phyloP scores from a whole-genome alignment of 2,888 invertebrate species.

The Tetragonula carbonaria region DNA sequence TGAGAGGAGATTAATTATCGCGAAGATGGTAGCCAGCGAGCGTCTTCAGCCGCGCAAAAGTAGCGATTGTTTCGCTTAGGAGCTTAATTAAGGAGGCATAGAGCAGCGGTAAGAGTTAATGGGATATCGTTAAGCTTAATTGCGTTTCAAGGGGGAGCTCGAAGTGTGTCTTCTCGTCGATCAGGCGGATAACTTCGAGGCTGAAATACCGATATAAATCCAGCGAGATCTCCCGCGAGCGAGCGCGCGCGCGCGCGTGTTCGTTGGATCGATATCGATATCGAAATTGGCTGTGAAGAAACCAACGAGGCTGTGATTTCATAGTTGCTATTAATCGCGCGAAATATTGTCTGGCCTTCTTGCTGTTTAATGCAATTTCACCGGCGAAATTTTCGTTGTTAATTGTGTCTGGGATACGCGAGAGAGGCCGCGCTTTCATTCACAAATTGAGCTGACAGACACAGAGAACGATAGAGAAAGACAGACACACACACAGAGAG shows the following conservation, averaged over 20 bases:
- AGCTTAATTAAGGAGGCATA: constrained; percentile 41
- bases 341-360: neutral
- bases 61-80: constrained; percentile 52
- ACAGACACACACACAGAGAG: neutral
- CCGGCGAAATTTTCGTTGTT: neutral
- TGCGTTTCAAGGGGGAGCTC: constrained; percentile 24
- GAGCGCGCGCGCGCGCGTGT: neutral
- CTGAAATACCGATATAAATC: neutral
- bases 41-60: constrained; percentile 24
- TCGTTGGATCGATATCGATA: neutral
- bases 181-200: neutral
- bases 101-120: constrained; percentile 9
- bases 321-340: neutral
- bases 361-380: constrained; percentile 1
- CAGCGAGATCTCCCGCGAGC: too few relatives aligned
- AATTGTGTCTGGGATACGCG: constrained; percentile 12
- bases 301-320: neutral
- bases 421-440: constrained; percentile 15
- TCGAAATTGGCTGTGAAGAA: constrained; percentile 1
- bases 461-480: neutral
- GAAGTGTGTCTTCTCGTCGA: neutral
- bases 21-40: constrained; percentile 5
- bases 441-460: constrained; percentile 6
- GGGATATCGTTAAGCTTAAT: constrained; percentile 49
- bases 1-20: constrained; percentile 29